Percentiles rank a stretch among this genome's conserved stretches.
phyloP scores from a whole-genome alignment of 2,888 invertebrate genomes.

The Cryptocephalus primarius region DNA sequence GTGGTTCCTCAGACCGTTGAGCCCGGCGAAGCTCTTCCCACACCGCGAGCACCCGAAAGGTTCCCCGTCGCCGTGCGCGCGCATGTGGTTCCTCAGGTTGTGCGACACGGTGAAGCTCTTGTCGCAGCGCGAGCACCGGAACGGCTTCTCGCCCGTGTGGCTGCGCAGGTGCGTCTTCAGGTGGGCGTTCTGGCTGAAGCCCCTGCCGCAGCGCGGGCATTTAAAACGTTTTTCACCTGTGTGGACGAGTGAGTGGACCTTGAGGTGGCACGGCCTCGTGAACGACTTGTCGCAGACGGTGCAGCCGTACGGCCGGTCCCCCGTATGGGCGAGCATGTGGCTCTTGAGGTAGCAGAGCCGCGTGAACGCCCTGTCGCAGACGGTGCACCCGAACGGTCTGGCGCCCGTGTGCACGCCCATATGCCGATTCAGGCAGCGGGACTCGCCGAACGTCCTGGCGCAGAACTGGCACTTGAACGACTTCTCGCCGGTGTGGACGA shows the following conservation, averaged over 20 bases:
- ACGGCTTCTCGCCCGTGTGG: conserved; percentile 33
- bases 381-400: too few relatives aligned
- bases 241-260: too few relatives aligned
- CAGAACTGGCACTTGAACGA: conserved; percentile 13
- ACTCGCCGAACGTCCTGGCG: conserved; percentile 35
- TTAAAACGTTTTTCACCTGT: too few relatives aligned
- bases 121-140: conserved; percentile 28
- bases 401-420: neutral
- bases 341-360: too few relatives aligned
- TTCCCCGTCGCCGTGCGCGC: conserved; percentile 50
- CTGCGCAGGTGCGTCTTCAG: conserved; percentile 29
- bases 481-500: neutral
- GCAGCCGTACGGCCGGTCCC: too few relatives aligned
- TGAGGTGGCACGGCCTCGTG: too few relatives aligned
- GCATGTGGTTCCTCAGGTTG: conserved; percentile 48
- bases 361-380: too few relatives aligned
- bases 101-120: conserved; percentile 34
- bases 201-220: too few relatives aligned
- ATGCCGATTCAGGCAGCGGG: conserved; percentile 11
- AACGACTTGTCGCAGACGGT: too few relatives aligned
- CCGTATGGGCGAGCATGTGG: too few relatives aligned
- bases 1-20: conserved; percentile 12
- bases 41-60: conserved; percentile 41
- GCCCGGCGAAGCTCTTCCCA: conserved; percentile 25
- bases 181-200: conserved; percentile 38